Conservation (phyloP, 2,888 invertebrate species). For the Napeogenes sylphis region DNA sequence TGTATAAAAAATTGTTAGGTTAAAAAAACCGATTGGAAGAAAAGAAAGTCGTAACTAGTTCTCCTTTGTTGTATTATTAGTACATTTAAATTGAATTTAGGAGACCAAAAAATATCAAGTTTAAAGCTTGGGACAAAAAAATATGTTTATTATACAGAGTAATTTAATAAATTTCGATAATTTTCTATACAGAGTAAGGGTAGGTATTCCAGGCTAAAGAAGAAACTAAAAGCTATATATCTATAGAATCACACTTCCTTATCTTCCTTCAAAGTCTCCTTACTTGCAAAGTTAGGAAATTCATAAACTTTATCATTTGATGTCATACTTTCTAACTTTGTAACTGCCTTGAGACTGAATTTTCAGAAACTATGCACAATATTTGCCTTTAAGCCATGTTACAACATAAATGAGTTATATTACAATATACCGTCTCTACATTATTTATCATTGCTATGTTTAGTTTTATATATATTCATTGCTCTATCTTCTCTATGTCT, state of each 20-base stretch:
- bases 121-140: too few relatives aligned
- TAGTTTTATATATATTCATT: neutral
- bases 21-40: too few relatives aligned
- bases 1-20: too few relatives aligned
- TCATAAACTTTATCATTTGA: slow-evolving; percentile 18
- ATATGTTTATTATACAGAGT: too few relatives aligned
- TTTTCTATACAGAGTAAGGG: too few relatives aligned
- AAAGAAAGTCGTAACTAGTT: too few relatives aligned
- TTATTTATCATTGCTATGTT: neutral
- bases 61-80: too few relatives aligned
- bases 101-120: too few relatives aligned
- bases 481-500: neutral
- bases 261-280: neutral
- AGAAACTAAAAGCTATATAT: neutral
- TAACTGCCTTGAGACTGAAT: slow-evolving; percentile 16
- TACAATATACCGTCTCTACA: too few relatives aligned
- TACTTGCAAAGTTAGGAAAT: slow-evolving; percentile 17
- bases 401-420: neutral
- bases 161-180: too few relatives aligned
- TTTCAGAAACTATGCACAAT: slow-evolving; percentile 21
- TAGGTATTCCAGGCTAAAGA: neutral
- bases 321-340: slow-evolving; percentile 21
- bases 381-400: slow-evolving; percentile 1
- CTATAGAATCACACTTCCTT: neutral
- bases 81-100: too few relatives aligned